These are phyloP conservation scores for Peromyscus polionotus DNA, from an alignment of 2,113 vertebrate species.

Conservation along the genomic window DNA sequence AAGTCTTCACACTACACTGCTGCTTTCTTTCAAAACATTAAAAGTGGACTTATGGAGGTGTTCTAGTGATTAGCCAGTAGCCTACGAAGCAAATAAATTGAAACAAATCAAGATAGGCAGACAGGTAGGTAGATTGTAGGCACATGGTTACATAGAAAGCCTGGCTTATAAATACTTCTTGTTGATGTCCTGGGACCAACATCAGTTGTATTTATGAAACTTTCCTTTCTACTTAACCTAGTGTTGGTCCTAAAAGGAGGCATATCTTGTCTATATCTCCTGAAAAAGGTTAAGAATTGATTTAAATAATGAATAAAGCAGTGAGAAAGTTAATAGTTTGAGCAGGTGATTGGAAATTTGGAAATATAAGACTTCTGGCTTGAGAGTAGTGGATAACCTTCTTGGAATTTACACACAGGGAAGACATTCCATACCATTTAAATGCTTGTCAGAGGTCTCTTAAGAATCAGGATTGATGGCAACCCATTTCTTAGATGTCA, in stretches of 20 bases:
- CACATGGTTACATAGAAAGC: background rate
- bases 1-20: background rate
- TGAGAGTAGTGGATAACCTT: background rate
- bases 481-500: background rate
- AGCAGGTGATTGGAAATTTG: background rate
- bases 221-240: background rate
- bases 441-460: background rate
- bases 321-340: background rate
- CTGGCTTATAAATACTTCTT: background rate
- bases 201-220: background rate
- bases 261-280: background rate
- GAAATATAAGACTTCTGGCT: background rate
- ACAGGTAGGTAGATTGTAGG: background rate
- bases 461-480: background rate
- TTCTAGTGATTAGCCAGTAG: background rate
- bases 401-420: background rate
- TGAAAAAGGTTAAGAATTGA: background rate
- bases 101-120: background rate
- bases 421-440: constrained; percentile 8
- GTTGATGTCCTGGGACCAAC: background rate
- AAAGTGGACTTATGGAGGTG: background rate
- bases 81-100: background rate
- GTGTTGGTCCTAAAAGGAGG: background rate
- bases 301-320: background rate
- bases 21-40: background rate